Conservation (phyloP, 2,797 vertebrate genomes). For the Cryptoprocta ferox region DNA sequence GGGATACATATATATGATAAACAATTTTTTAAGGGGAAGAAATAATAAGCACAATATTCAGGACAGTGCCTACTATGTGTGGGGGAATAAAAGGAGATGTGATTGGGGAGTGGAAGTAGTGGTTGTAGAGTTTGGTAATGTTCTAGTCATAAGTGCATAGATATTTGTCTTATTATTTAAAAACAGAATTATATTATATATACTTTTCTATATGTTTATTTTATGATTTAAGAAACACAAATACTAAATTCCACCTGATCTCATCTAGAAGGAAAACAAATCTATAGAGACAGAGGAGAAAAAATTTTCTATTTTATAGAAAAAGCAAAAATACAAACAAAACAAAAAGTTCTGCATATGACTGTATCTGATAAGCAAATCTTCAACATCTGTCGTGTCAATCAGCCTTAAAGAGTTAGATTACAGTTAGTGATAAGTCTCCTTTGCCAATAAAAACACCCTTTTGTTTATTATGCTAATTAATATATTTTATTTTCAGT, state of each 20-base stretch:
- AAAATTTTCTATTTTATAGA: neutral
- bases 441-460: neutral
- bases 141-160: neutral
- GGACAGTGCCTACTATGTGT: neutral
- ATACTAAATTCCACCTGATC: neutral
- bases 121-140: neutral
- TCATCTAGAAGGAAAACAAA: neutral
- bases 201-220: neutral
- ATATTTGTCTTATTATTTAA: conserved; percentile 18
- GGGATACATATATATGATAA: neutral
- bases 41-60: neutral
- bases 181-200: neutral
- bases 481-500: neutral
- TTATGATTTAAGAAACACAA: conserved; percentile 10
- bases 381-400: neutral
- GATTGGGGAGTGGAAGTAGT: accelerated
- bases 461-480: neutral
- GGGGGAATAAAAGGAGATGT: neutral
- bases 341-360: neutral
- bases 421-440: neutral
- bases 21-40: neutral
- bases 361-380: neutral
- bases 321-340: conserved; percentile 30
- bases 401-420: neutral
- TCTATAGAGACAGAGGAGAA: neutral